Percentiles rank a stretch among this genome's conserved stretches.
Evolutionary conservation across 2,888 invertebrate genomes (phyloP).

Genomic region (Cybosia mesomella): DNA sequence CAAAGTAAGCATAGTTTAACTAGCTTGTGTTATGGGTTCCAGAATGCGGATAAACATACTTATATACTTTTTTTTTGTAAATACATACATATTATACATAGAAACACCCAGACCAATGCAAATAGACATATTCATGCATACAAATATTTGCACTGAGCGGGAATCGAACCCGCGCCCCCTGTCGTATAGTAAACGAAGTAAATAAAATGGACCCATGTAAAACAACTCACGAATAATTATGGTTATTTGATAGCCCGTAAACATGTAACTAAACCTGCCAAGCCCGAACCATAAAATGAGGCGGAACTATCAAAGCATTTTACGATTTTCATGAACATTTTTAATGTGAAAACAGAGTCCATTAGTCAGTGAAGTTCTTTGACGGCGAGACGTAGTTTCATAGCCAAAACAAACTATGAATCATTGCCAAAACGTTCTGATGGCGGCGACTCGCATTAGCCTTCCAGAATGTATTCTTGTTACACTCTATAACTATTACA

Average conservation of each 20-base stretch:
- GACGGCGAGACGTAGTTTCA: slow-evolving; percentile 63
- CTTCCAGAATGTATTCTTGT: slow-evolving; percentile 31
- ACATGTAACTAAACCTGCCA: slow-evolving; percentile 13
- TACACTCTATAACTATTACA: slow-evolving; percentile 33
- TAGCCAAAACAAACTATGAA: slow-evolving; percentile 85
- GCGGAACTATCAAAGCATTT: slow-evolving; percentile 54
- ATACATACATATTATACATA: too few species aligned
- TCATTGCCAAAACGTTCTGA: slow-evolving; percentile 79
- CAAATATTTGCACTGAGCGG: too few species aligned
- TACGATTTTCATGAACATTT: slow-evolving; percentile 57
- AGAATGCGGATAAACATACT: too few species aligned
- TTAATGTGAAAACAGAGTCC: slow-evolving; percentile 72
- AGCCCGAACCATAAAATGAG: slow-evolving; percentile 48
- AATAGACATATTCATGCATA: too few species aligned
- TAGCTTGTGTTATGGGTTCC: too few species aligned
- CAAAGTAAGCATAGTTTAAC: too few species aligned
- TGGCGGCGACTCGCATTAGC: slow-evolving; percentile 54
- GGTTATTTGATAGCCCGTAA: neutral
- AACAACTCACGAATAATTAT: slow-evolving; percentile 4
- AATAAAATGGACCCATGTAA: neutral
- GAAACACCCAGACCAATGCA: too few species aligned
- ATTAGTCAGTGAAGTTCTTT: slow-evolving; percentile 69
- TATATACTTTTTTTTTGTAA: too few species aligned
- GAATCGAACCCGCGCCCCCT: too few species aligned
- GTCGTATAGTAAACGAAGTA: neutral